These are phyloP conservation scores for Ophonus ardosiacus DNA, from an alignment of 2,888 invertebrate species.

Conservation along the genomic window DNA sequence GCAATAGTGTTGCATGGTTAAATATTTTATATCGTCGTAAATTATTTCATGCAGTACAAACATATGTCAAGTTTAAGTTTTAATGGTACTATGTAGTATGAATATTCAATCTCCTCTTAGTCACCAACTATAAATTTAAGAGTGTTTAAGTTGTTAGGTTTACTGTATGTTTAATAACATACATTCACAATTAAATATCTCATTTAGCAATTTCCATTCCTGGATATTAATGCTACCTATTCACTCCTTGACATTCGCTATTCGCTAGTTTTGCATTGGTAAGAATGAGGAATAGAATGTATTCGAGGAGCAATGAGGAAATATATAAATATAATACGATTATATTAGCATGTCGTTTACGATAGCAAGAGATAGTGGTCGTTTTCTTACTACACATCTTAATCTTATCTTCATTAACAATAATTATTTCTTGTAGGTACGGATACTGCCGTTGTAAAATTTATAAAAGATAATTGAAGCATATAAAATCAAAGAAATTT, in stretches of 20 bases:
- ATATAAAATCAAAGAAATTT: no score
- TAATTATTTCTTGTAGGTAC: no score
- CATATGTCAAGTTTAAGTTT: conserved; percentile 18
- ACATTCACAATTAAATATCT: not conserved
- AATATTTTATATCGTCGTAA: conserved; percentile 21
- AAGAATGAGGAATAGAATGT: conserved; percentile 22
- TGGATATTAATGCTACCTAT: not conserved
- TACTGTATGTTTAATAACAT: not conserved
- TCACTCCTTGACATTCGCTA: not conserved
- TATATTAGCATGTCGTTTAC: no score
- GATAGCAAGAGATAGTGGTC: no score
- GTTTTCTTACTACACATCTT: no score
- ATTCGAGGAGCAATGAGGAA: not conserved
- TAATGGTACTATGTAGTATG: conserved; percentile 3
- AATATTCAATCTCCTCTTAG: not conserved
- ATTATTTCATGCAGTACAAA: conserved; percentile 3
- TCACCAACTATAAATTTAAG: not conserved
- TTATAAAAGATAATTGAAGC: no score
- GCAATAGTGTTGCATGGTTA: conserved; percentile 11
- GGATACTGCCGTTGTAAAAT: no score
- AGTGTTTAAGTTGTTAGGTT: not conserved
- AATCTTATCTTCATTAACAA: no score
- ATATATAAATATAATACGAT: not conserved
- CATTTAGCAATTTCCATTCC: not conserved
- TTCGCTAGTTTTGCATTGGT: not conserved